phyloP scores from a whole-genome alignment of 2,888 invertebrate species.

The Aleiodes testaceus region DNA sequence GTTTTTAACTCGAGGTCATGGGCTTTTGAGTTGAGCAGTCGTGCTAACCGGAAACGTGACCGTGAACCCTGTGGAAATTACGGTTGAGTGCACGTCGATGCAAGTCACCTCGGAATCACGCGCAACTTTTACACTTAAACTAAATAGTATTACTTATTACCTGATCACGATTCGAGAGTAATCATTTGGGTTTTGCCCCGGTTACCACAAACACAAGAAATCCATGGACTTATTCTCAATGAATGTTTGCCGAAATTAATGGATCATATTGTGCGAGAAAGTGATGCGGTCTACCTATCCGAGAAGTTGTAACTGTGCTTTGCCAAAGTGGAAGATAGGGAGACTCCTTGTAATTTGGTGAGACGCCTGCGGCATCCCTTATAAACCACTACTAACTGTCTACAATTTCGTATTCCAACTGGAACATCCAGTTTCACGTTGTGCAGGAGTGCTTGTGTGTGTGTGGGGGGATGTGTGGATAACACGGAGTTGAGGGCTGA shows the following conservation, averaged over 20 bases:
- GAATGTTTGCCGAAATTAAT: slow-evolving; percentile 12
- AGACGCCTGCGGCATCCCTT: slow-evolving; percentile 37
- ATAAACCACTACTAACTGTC: slow-evolving; percentile 20
- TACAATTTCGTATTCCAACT: slow-evolving; percentile 9
- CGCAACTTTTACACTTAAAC: too few relatives aligned
- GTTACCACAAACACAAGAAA: not conserved
- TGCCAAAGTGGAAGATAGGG: slow-evolving; percentile 4
- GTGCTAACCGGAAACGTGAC: slow-evolving; percentile 50
- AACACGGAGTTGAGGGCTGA: slow-evolving; percentile 1
- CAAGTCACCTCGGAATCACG: not conserved
- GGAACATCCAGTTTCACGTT: not conserved
- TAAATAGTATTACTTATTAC: too few relatives aligned
- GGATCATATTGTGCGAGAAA: slow-evolving; percentile 29
- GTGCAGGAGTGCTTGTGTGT: not conserved
- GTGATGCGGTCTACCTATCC: slow-evolving; percentile 15
- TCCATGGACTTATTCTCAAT: not conserved
- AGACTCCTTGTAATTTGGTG: slow-evolving; percentile 31
- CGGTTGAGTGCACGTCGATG: too few relatives aligned
- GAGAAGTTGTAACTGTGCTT: slow-evolving; percentile 14
- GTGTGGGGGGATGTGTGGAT: too few relatives aligned
- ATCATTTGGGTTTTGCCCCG: too few relatives aligned
- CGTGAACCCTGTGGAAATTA: slow-evolving; percentile 43
- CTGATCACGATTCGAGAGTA: too few relatives aligned
- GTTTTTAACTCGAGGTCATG: slow-evolving; percentile 43
- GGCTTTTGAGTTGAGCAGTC: slow-evolving; percentile 38